Evolutionary conservation across 2,888 invertebrate genomes (phyloP).

Genomic region (Fragum fragum): DNA sequence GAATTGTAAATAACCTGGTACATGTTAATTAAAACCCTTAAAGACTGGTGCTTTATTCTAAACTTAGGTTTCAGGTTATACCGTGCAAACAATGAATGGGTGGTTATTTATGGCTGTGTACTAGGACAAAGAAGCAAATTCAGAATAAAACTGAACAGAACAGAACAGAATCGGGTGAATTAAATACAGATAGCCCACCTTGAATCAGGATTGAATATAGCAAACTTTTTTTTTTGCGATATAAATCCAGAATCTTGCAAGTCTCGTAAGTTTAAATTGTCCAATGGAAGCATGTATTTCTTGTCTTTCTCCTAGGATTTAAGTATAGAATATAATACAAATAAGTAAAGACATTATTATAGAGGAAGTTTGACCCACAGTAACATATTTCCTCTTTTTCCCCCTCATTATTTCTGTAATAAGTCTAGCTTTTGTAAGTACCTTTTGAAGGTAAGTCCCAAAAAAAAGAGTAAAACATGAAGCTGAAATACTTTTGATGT

Average conservation of each 20-base stretch:
- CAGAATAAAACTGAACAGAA: conserved; percentile 6
- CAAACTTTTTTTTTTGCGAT: conserved; percentile 98
- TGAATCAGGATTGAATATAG: conserved; percentile 98
- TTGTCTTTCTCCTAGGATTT: conserved; percentile 95
- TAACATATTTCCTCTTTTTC: too few species aligned
- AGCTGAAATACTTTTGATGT: too few species aligned
- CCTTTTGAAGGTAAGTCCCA: too few species aligned
- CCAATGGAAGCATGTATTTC: conserved; percentile 99
- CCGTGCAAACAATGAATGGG: not conserved
- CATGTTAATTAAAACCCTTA: too few species aligned
- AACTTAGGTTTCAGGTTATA: not conserved
- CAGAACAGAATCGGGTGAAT: not conserved
- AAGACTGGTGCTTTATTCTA: too few species aligned
- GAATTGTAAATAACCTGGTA: too few species aligned
- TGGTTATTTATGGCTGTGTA: not conserved
- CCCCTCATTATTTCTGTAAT: too few species aligned
- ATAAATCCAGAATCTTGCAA: conserved; percentile 97
- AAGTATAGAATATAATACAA: not conserved
- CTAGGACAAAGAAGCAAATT: not conserved
- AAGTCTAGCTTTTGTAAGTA: too few species aligned
- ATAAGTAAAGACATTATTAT: too few species aligned
- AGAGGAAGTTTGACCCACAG: too few species aligned
- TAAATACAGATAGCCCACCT: conserved; percentile 88
- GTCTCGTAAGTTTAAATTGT: conserved; percentile 98
- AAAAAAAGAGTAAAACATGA: too few species aligned